A percentile compares a stretch with the other conserved stretches of the same genome.
These are phyloP conservation scores for Rhagonycha lutea DNA, from an alignment of 2,888 invertebrate species.

Conservation along the genomic window DNA sequence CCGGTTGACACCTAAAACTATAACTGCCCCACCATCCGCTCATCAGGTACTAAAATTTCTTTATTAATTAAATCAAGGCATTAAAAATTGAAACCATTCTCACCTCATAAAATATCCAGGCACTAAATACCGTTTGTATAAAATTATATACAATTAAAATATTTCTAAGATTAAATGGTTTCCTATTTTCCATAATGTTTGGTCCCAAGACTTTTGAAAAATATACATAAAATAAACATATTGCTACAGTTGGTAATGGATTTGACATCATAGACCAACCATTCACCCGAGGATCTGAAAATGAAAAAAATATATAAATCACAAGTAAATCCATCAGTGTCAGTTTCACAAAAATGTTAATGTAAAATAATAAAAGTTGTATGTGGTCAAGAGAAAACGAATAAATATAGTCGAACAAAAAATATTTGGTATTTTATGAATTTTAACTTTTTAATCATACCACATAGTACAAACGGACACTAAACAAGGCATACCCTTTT, in stretches of 20 bases:
- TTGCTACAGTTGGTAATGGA: conserved; percentile 86
- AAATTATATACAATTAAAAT: conserved; percentile 86
- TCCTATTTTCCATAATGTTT: conserved; percentile 85
- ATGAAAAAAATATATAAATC: conserved; percentile 37
- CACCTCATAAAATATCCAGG: conserved; percentile 88
- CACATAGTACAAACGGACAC: too few species aligned
- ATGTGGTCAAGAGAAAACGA: too few species aligned
- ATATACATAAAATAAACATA: conserved; percentile 88
- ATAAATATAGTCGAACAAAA: too few species aligned
- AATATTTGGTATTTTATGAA: too few species aligned
- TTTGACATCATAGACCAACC: conserved; percentile 94
- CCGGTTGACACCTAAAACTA: conserved; percentile 78
- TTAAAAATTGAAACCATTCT: conserved; percentile 25
- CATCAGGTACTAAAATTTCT: conserved; percentile 57
- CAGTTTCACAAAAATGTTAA: too few species aligned
- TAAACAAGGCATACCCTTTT: too few species aligned
- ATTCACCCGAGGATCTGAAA: conserved; percentile 85
- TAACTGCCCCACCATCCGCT: conserved; percentile 74
- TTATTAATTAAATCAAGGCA: background rate
- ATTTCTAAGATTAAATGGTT: conserved; percentile 81
- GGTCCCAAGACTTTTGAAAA: conserved; percentile 84
- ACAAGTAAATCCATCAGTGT: background rate
- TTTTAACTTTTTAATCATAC: too few species aligned
- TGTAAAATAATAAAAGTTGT: too few species aligned
- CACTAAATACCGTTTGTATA: conserved; percentile 86